Conservation (phyloP, 1,140 invertebrate species). For the Drusus annulatus region DNA sequence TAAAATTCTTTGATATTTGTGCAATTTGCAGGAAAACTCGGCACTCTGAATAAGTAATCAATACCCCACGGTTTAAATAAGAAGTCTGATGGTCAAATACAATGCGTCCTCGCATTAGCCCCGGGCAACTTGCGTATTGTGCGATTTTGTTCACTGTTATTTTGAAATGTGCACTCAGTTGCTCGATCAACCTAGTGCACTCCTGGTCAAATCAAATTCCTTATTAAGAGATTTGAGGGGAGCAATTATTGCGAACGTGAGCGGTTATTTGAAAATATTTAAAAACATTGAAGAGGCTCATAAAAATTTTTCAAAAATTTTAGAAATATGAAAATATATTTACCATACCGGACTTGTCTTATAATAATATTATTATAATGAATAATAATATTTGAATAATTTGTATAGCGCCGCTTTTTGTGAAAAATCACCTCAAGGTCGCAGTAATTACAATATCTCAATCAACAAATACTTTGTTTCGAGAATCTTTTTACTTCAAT, state of each 20-base stretch:
- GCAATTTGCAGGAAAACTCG: conserved; percentile 58
- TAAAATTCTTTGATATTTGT: conserved; percentile 58
- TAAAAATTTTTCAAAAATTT: no score
- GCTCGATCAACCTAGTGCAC: conserved; percentile 36
- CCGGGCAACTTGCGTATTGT: conserved; percentile 36
- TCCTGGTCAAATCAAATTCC: conserved; percentile 46
- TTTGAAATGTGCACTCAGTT: conserved; percentile 47
- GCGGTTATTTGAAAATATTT: background rate
- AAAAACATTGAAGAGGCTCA: no score
- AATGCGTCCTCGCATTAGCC: conserved; percentile 42
- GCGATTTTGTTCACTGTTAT: conserved; percentile 34
- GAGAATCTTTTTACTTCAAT: no score
- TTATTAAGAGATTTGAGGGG: background rate
- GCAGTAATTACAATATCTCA: no score
- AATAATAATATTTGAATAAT: no score
- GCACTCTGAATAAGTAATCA: conserved; percentile 56
- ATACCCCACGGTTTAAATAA: conserved; percentile 53
- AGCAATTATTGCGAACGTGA: background rate
- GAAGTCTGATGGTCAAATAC: conserved; percentile 52
- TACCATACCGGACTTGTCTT: no score
- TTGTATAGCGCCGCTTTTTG: no score
- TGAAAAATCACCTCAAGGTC: no score
- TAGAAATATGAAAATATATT: no score
- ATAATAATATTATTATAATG: no score
- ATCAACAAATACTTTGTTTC: no score